Base-by-base conservation (phyloP, 1,140 invertebrate species). In the Drosophila sucinea region DNA sequence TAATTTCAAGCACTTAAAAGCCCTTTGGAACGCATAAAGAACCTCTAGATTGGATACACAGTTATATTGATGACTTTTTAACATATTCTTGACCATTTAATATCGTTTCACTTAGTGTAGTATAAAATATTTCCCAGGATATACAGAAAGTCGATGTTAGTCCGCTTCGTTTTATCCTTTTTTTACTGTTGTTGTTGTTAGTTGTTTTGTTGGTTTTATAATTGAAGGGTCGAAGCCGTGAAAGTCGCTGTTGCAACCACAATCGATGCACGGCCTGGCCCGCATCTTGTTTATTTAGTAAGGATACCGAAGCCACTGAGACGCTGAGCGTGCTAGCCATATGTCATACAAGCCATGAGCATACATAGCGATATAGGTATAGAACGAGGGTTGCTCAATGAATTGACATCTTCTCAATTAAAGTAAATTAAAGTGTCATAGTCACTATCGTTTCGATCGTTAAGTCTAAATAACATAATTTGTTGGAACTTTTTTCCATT, bases 201-300 rank as follows among this genome's bases (percentile, higher is more conserved):
- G 30, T 8, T 33, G 29, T 38, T 58, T 58, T 51, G 44, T 8
- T 51, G 44, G 44, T 51, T 51, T 38, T 25, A 40, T 70, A 77
- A 77, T 77, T 70, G 55, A 77, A 69, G 54, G 54, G 56, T 41
- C 40, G 47, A 35, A 30, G 38, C 23, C 25, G 44, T 10, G 41
- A 55, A 44, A 72, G 73, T 63, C 51, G 73, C 44, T 54, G 60
- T 63, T 61, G 55, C 47, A 32, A 35, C 33, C 32, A 35, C 32
- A 58, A 25, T 10, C 40, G 5, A 23, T 41, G 73, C 75, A 62
- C 58, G 74, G 35, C 35, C 35, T 38, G 10, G 35, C 75, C 67
- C 68, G 75, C 75, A 77, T 78, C 58, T 78, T 77, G 75, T 77
- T 78, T 77, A 67, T 77, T 78, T 71, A 72, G 74, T 67, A 78